Evolutionary conservation across 2,888 invertebrate genomes (phyloP), one percentile per base, ranked within the genome.

Genomic region (Synergus japonicus): DNA sequence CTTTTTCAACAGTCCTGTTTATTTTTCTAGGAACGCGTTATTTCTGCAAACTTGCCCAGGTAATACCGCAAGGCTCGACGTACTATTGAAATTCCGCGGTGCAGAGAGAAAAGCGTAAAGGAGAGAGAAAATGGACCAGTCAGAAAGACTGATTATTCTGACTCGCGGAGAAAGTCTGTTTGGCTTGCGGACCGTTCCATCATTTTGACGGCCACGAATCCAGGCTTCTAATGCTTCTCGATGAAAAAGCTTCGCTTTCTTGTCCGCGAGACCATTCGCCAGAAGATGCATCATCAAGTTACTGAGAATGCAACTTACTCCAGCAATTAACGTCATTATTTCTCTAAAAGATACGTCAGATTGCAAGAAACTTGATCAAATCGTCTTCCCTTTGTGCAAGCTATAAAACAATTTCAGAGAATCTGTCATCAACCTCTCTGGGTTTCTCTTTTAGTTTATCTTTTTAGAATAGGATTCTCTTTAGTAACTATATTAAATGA

Each of bases 181-280:
- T 73, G 69, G 73, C 41, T 73, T 73, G 73, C n/a, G 54, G 29
- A n/a, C n/a, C 73, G 73, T 73, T 54, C n/a, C 73, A 54, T 73
- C 73, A 73, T 54, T 73, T 73, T 54, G 54, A 54, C 73, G 73
- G 73, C n/a, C 54, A 73, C 73, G 54, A 73, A 41, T 54, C 54
- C 49, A 49, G 54, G 73, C 73, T 73, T 73, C 49, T 54, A 73
- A 73, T 73, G 54, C n/a, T 49, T 73, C 12, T 37, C 54, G 54
- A 73, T 54, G 73, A 73, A 73, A 73, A 73, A 54, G 54, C 37
- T 73, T 15, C 29, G 49, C 37, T 73, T 73, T 13, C 10, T 54
- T 37, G 9, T 37, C 8, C 15, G 8, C 8, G 15, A 73, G 37
- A 73, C 37, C 15, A 73, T 73, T 54, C 10, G 15, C 22, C 29